Base-by-base conservation (phyloP, 2,797 vertebrate species). In the Paguma larvata region DNA sequence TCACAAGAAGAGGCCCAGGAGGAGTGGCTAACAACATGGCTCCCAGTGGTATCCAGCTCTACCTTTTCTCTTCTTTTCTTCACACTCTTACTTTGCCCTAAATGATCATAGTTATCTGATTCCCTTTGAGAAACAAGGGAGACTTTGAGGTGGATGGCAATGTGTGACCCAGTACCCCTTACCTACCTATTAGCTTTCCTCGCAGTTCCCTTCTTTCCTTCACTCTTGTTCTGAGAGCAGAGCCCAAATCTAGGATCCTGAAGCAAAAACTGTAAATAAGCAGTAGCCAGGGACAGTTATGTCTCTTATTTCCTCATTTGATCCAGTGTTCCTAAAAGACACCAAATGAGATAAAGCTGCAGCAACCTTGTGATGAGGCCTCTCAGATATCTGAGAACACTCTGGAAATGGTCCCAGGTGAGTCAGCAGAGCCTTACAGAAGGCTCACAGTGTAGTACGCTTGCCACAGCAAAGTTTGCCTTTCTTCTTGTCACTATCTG, bases 251-350 rank as follows among this genome's bases (percentile, higher is more conserved):
- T 56, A 93, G 5, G 59, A 2, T 25, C 7, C 53, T 3, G 1
- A 88, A 95, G 63, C 41, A 79, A 80, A 83, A 68, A 11, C 25
- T 68, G 23, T 79, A 34, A 83, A 73, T 30, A 59, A 96, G 2
- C 21, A 85, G 38, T 62, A 1, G 15, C 14, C 56, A 85, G 46
- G 19, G 15, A 53, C 46, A 73, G 6, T 89, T 59, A 30, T 34
- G n/a, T 78, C 89, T 95, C 16, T 72, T 78, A 83, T 77, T 94
- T 90, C 18, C 19, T 62, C 11, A 65, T 70, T 93, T 93, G 25
- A 77, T 77, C 15, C 18, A 85, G 23, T 16, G 44, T 15, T 32
- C 23, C 38, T 56, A 44, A 85, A 44, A 93, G 38, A 65, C 11
- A 63, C 8, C 13, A 16, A 75, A 30, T 48, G 56, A 75, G 9